These are phyloP conservation scores for Neosilurus mollespiculum DNA, from an alignment of 2,797 vertebrate species.

Conservation along the genomic window DNA sequence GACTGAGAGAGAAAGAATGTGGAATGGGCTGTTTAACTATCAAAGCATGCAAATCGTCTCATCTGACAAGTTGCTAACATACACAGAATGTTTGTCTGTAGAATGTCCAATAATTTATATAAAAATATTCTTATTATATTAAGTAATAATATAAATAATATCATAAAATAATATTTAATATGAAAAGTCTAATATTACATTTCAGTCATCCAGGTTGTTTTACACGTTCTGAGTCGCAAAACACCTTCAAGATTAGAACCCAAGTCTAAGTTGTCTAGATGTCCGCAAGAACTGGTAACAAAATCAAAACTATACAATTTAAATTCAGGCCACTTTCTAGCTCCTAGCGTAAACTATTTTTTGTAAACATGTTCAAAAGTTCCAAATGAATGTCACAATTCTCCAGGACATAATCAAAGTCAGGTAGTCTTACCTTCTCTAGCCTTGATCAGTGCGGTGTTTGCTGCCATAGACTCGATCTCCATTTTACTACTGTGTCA, in stretches of 20 bases:
- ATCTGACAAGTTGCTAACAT: no score
- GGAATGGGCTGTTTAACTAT: slow-evolving; percentile 43
- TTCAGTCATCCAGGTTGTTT: background rate
- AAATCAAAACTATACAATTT: background rate
- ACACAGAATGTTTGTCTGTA: background rate
- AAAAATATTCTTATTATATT: no score
- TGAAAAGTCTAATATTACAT: background rate
- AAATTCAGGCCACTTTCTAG: no score
- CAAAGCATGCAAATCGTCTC: background rate
- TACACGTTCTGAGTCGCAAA: background rate
- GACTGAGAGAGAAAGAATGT: slow-evolving; percentile 35
- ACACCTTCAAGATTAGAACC: background rate
- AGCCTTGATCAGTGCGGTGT: slow-evolving; percentile 25
- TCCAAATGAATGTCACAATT: background rate
- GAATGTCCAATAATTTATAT: no score
- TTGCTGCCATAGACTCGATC: slow-evolving; percentile 31
- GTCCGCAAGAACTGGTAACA: background rate
- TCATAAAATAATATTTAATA: no score
- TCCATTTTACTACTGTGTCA: slow-evolving; percentile 1
- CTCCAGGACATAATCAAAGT: background rate
- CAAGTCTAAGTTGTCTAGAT: background rate
- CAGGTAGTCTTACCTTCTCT: slow-evolving; percentile 27
- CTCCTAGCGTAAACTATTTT: background rate
- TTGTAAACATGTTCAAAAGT: background rate
- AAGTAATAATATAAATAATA: no score